phyloP scores from a whole-genome alignment of 2,797 vertebrate species.

The Falco naumanni region DNA sequence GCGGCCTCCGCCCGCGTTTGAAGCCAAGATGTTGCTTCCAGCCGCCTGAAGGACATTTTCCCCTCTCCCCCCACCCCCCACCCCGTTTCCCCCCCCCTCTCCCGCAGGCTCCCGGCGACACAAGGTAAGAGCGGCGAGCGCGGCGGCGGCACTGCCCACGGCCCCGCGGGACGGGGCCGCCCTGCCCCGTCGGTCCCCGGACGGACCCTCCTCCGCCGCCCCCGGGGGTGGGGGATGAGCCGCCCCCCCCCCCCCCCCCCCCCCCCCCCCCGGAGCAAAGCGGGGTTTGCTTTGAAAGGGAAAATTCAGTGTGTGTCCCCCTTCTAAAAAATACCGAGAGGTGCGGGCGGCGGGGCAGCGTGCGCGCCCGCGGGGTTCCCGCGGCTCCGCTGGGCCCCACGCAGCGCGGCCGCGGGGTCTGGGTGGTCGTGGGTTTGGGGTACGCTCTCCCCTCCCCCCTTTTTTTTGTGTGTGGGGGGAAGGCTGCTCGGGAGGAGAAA shows the following conservation, averaged over 20 bases:
- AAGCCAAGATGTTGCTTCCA: conserved; percentile 59
- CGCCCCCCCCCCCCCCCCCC: too few species aligned
- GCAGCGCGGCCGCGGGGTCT: neutral
- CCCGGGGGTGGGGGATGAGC: neutral
- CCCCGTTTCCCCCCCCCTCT: neutral
- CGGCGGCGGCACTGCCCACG: neutral
- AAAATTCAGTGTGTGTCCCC: neutral
- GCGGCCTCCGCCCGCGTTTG: neutral
- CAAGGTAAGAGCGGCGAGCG: conserved; percentile 52
- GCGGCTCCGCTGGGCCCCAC: too few species aligned
- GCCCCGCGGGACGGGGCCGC: conserved; percentile 17
- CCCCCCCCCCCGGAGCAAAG: neutral
- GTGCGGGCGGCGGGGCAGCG: neutral
- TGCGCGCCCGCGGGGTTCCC: neutral
- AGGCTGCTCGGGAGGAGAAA: too few species aligned
- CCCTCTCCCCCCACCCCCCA: neutral
- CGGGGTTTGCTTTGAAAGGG: neutral
- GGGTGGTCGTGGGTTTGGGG: too few species aligned
- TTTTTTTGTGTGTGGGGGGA: neutral
- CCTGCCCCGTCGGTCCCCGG: neutral
- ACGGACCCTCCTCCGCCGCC: neutral
- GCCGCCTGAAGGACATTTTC: conserved; percentile 66
- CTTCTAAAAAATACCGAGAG: neutral
- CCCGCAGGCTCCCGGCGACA: neutral
- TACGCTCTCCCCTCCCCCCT: too few species aligned